A percentile compares a stretch with the other conserved stretches of the same genome.
Evolutionary conservation across 2,888 invertebrate genomes (phyloP).

Genomic region (Anodontia alba): DNA sequence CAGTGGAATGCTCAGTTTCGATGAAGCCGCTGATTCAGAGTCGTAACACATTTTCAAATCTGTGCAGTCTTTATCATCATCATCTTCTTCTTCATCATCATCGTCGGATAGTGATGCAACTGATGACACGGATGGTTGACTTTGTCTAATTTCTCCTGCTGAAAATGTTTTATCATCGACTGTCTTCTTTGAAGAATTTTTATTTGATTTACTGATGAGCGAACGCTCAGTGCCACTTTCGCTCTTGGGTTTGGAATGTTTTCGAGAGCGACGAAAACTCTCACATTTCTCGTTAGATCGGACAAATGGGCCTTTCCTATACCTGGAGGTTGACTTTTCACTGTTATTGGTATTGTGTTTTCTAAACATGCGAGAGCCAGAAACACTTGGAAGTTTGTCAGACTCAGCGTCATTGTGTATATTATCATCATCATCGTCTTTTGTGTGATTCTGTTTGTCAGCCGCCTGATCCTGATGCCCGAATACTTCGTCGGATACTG

Average conservation of each 20-base stretch:
- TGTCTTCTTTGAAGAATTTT: not conserved
- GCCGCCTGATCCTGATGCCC: not conserved
- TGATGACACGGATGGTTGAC: too few relatives aligned
- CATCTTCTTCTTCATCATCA: too few relatives aligned
- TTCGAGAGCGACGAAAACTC: not conserved
- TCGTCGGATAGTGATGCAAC: too few relatives aligned
- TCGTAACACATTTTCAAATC: too few relatives aligned
- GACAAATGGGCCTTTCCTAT: not conserved
- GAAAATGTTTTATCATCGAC: not conserved
- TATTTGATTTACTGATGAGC: too few relatives aligned
- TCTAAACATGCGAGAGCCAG: not conserved
- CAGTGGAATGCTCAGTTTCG: too few relatives aligned
- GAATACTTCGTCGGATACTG: not conserved
- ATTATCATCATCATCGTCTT: not conserved
- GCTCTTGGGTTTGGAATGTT: not conserved
- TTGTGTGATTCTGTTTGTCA: not conserved
- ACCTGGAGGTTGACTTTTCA: not conserved
- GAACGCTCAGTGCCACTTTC: not conserved
- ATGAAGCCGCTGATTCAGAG: too few relatives aligned
- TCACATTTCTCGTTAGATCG: too few relatives aligned
- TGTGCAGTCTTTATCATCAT: too few relatives aligned
- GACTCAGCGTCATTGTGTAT: not conserved
- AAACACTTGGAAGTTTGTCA: not conserved
- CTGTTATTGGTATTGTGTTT: not conserved
- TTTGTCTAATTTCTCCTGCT: too few relatives aligned